Evolutionary conservation across 2,888 invertebrate species (phyloP), one percentile per base, ranked within the genome.

Genomic region (Stictocephala bisonia): DNA sequence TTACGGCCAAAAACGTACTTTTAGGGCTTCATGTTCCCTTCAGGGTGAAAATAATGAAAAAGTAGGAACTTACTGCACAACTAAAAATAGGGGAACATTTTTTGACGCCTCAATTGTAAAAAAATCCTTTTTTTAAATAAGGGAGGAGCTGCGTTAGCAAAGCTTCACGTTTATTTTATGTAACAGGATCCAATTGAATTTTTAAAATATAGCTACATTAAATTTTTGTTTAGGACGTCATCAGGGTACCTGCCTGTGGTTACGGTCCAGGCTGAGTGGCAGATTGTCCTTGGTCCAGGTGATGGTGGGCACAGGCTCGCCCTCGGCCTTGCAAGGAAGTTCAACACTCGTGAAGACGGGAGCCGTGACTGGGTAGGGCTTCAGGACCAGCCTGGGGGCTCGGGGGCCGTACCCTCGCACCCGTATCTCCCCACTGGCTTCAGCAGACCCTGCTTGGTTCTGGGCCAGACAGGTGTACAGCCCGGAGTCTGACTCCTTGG

Each of bases 201-300:
- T n/a, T n/a, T n/a, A n/a, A n/a, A n/a, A n/a, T n/a, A n/a, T n/a
- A n/a, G n/a, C n/a, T n/a, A n/a, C n/a, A n/a, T n/a, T n/a, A n/a
- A n/a, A n/a, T n/a, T n/a, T n/a, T n/a, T n/a, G n/a, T n/a, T n/a
- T n/a, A n/a, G n/a, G n/a, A n/a, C n/a, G n/a, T n/a, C n/a, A n/a
- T n/a, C n/a, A n/a, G n/a, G n/a, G n/a, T 29, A 1, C 15, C 72
- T 48, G 81, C 81, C 80, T 82, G 77, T 82, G 80, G 58, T 74
- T 78, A 29, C 68, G 71, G 67, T 78, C 79, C 20, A 79, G 75
- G 0, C 77, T 72, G n/a, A 85, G 74, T 0, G 81, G 82, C 48
- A 86, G 86, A 9, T 95, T 94, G 84, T 96, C 93, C 84, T 93
- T 94, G 75, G 91, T 90, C 97, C 97, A 98, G 64, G 90, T 88